phyloP scores from a whole-genome alignment of 92 coral and sea anemone genomes.

The Umimayanthus kanabou region DNA sequence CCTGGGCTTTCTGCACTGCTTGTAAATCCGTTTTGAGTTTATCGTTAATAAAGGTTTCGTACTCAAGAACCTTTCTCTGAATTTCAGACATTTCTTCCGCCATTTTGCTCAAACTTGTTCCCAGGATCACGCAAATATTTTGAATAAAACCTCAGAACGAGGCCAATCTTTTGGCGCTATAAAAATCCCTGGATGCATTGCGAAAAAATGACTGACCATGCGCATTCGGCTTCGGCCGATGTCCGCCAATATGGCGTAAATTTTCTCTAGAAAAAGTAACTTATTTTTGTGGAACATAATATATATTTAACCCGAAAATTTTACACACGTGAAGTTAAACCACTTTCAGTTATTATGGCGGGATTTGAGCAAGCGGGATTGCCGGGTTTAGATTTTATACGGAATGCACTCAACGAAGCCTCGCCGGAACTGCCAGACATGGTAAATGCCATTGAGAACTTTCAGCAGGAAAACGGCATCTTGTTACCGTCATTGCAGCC shows the following conservation, averaged over 20 bases:
- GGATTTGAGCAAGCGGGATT: constrained; percentile 99
- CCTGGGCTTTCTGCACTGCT: constrained; percentile 78
- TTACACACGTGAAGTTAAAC: constrained; percentile 39
- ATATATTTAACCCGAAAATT: background rate
- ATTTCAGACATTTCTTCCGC: constrained; percentile 64
- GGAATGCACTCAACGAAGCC: constrained; percentile 65
- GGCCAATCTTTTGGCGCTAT: constrained; percentile 60
- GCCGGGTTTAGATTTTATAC: constrained; percentile 88
- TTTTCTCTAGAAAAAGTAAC: constrained; percentile 38
- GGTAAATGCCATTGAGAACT: constrained; percentile 79
- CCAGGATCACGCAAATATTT: constrained; percentile 20
- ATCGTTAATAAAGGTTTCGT: constrained; percentile 89
- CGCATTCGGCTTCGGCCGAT: constrained; percentile 99
- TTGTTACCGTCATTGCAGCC: constrained; percentile 92
- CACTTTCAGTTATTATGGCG: constrained; percentile 67
- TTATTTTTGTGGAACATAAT: constrained; percentile 4
- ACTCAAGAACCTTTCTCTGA: constrained; percentile 73
- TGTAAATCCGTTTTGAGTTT: constrained; percentile 79
- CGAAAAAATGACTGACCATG: constrained; percentile 72
- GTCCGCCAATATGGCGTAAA: constrained; percentile 99
- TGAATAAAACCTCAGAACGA: constrained; percentile 18
- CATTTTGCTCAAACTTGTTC: constrained; percentile 59
- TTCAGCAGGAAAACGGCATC: constrained; percentile 96
- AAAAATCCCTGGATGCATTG: constrained; percentile 90
- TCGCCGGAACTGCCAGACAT: constrained; percentile 62